phyloP scores from a whole-genome alignment of 2,888 invertebrate species.

The Noctua janthe region DNA sequence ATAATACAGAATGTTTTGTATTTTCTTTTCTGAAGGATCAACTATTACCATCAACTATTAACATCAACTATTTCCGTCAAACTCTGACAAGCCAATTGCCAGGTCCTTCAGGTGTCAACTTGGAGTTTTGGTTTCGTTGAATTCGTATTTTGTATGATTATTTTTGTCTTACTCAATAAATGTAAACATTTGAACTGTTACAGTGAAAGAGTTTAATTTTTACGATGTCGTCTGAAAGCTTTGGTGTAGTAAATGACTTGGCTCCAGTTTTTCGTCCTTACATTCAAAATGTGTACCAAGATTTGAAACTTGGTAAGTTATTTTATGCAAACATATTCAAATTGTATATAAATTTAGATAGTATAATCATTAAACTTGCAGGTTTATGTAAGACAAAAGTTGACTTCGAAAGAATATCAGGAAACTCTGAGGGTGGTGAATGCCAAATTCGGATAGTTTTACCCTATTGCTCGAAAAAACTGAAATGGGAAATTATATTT shows the following conservation, averaged over 20 bases:
- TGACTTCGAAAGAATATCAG: slow-evolving; percentile 84
- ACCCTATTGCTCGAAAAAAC: slow-evolving; percentile 92
- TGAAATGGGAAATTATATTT: slow-evolving; percentile 93
- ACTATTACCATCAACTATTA: no score
- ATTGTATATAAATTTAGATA: not conserved
- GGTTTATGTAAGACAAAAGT: slow-evolving; percentile 87
- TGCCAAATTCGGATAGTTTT: slow-evolving; percentile 92
- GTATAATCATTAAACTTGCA: slow-evolving; percentile 60
- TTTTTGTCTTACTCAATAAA: not conserved
- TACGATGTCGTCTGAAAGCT: slow-evolving; percentile 76
- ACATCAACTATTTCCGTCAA: not conserved
- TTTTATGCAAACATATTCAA: not conserved
- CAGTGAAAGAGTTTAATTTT: not conserved
- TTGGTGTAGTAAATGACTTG: slow-evolving; percentile 79
- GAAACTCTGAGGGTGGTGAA: slow-evolving; percentile 78
- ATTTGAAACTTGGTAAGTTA: slow-evolving; percentile 83
- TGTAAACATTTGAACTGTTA: not conserved
- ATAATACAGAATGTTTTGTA: not conserved
- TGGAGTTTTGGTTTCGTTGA: not conserved
- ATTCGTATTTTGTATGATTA: not conserved
- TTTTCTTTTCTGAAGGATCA: not conserved
- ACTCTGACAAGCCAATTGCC: not conserved
- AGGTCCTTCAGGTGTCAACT: not conserved
- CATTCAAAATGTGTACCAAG: slow-evolving; percentile 84
- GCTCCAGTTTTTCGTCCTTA: slow-evolving; percentile 86